Base-by-base conservation (phyloP, 2,113 vertebrate species). In the Hylia prasina region DNA sequence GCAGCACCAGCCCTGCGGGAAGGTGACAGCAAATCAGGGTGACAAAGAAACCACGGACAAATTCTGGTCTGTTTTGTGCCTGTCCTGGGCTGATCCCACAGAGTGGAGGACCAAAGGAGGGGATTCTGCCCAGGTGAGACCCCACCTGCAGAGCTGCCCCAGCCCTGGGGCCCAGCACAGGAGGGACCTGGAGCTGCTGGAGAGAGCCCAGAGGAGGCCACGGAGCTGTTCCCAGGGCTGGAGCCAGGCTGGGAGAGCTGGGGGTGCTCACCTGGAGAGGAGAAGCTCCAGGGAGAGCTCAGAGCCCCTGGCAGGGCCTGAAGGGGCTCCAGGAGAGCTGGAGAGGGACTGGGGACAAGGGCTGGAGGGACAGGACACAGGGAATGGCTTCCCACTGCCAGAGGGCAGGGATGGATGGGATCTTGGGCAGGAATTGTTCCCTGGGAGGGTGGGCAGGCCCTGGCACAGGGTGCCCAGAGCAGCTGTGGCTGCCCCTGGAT, bases 211-310 rank as follows among this genome's bases (percentile, higher is more conserved):
- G 61, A 58, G 71, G 45, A 76, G 2, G 2, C 23, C 6, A 6
- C 0, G 0, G 15, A n/a, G 44, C 0, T 31, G 30, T 9, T 57
- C 20, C 31, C 0, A 28, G 51, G 30, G 42, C 51, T 57, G 70
- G 42, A 58, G 27, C 39, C 33, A 60, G 63, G 33, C 53, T 51
- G 63, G 39, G 53, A 37, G 37, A 68, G 37, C 18, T 87, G 45
- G 45, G 33, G 28, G 12, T 27, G 72, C 3, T 77, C 53, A 33
- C 33, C 72, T 87, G 72, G 63, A 51, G 72, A 51, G 0, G 27
- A 60, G 54, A 77, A 72, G 45, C 22, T 60, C 39, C 45, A 51
- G 53, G 63, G 54, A 60, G 4, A 82, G 0, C 79, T 82, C 65
- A 69, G 53, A 82, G 78, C 44, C 44, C 37, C 72, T 23, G 2